Conservation (phyloP, 2,113 vertebrate species). For the Empidonax traillii region DNA sequence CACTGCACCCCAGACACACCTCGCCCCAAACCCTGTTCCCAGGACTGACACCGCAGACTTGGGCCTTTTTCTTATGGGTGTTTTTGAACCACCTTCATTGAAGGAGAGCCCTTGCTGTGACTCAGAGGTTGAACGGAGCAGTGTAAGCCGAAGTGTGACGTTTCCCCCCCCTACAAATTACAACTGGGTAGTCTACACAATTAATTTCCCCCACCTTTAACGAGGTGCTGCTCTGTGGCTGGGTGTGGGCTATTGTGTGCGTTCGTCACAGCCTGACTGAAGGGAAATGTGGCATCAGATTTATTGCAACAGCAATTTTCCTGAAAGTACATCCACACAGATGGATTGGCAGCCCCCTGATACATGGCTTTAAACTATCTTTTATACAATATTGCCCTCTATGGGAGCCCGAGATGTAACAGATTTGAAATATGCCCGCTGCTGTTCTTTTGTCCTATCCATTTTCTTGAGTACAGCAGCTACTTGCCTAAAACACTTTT, state of each 20-base stretch:
- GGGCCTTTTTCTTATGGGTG: background rate
- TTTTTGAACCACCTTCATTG: background rate
- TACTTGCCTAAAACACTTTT: background rate
- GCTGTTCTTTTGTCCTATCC: background rate
- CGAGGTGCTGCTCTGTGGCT: background rate
- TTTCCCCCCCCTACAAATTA: background rate
- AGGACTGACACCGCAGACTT: background rate
- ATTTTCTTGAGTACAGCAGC: background rate
- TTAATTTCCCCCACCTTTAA: constrained; percentile 61
- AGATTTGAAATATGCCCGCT: background rate
- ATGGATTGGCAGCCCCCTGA: constrained; percentile 54
- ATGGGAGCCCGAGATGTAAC: constrained; percentile 65
- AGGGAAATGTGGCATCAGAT: constrained; percentile 47
- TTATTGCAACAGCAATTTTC: constrained; percentile 61
- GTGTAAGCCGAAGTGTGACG: background rate
- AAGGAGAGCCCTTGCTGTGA: background rate
- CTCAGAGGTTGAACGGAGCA: background rate
- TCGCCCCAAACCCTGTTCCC: background rate
- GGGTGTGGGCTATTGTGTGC: background rate
- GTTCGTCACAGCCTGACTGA: constrained; percentile 63
- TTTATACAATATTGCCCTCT: constrained; percentile 81
- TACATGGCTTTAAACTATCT: constrained; percentile 49
- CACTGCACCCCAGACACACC: background rate
- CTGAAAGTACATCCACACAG: constrained; percentile 51
- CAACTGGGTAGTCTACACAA: constrained; percentile 21